Base-by-base conservation (phyloP, 2,797 vertebrate species). In the Pagetopsis macropterus region DNA sequence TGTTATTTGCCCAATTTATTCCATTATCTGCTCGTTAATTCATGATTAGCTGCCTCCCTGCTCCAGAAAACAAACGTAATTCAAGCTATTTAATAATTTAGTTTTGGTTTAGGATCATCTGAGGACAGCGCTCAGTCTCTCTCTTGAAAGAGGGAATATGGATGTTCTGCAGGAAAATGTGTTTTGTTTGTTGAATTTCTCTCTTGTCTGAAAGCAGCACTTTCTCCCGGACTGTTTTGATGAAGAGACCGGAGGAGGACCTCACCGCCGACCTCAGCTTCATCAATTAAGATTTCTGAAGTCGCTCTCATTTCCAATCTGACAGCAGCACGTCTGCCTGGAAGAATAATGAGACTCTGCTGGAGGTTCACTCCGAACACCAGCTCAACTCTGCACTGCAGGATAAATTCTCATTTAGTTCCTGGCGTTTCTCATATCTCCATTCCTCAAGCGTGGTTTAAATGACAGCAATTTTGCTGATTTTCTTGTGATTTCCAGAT, bases 391-490 rank as follows among this genome's bases (percentile, higher is more conserved):
- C 61, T 73, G 52, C 79, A 76, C 62, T 23, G 70, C 78, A 84
- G 17, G 82, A 88, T 89, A 84, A 78, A 90, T 88, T 82, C 77
- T 81, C 78, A 88, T 87, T 87, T 64, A 76, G 68, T 72, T 78
- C 69, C 62, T 66, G 3, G 49, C 71, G 73, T 46, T 37, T 27
- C 76, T 85, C 78, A 57, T 76, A 65, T 69, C 60, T 21, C 70
- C 40, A 41, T 57, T 78, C 68, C 70, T 57, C 59, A 37, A 37
- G 33, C 6, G 8, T 6, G 33, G 8, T 37, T 37, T 37, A 37
- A 37, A 37, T 9, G 33, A 37, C 33, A 37, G 1, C 1, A 9
- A 37, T 37, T 37, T 9, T 1, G 33, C 33, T 9, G 33, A 37
- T 37, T 37, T 37, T 9, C 33, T 37, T 37, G 33, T 37, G 33